Evolutionary conservation across 2,113 vertebrate genomes (phyloP).

Genomic region (Pachycephala philippinensis): DNA sequence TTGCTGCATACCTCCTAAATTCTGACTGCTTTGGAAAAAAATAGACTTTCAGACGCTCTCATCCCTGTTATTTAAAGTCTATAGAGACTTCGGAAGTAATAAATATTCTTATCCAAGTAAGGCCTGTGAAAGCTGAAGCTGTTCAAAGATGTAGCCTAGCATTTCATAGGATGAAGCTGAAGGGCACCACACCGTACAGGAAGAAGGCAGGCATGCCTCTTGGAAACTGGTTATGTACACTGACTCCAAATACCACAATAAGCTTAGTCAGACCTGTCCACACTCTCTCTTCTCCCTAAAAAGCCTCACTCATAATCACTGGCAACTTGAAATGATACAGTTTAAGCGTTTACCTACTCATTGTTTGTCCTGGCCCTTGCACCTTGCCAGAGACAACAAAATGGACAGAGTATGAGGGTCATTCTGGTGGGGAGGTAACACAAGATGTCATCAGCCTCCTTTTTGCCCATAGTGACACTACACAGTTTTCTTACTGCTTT

Average conservation of each 20-base stretch:
- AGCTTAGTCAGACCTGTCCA: neutral
- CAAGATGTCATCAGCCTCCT: neutral
- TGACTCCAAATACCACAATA: neutral
- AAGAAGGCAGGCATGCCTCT: neutral
- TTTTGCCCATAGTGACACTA: neutral
- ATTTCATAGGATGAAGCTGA: neutral
- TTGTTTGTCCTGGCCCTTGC: neutral
- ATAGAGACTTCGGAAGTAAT: neutral
- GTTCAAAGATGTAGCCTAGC: neutral
- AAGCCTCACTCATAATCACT: neutral
- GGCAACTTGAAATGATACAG: neutral
- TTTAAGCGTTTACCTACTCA: neutral
- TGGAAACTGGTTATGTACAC: neutral
- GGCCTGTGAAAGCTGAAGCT: neutral
- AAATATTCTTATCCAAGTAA: neutral
- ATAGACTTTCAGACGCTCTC: neutral
- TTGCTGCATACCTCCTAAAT: neutral
- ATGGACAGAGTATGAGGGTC: neutral
- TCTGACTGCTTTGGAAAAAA: neutral
- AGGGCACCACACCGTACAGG: neutral
- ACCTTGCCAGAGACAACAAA: neutral
- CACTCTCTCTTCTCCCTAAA: neutral
- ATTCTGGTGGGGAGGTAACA: neutral
- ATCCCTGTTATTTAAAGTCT: neutral
- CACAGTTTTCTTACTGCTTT: neutral